phyloP scores from a whole-genome alignment of 2,113 vertebrate genomes.

The Rhea pennata region DNA sequence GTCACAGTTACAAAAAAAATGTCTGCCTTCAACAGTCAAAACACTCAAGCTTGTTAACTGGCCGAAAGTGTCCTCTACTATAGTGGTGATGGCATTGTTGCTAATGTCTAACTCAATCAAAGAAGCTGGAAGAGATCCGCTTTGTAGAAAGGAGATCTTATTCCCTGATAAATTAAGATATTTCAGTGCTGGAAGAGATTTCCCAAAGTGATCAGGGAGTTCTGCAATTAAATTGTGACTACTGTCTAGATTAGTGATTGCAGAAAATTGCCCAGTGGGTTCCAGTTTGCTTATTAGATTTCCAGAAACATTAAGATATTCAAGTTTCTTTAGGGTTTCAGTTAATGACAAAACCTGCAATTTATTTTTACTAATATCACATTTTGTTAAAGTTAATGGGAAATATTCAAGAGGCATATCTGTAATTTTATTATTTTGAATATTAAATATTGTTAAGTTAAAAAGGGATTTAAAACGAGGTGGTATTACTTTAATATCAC shows the following conservation, averaged over 20 bases:
- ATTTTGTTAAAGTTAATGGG: neutral
- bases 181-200: constrained; percentile 12
- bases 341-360: neutral
- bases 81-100: constrained; percentile 35
- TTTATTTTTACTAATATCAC: constrained; percentile 54
- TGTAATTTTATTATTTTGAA: constrained; percentile 46
- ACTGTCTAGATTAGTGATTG: constrained; percentile 1
- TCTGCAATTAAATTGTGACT: constrained; percentile 56
- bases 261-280: accelerated
- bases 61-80: constrained; percentile 10
- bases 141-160: constrained; percentile 64
- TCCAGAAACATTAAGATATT: constrained; percentile 39
- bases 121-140: constrained; percentile 26
- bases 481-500: neutral
- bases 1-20: constrained; percentile 66
- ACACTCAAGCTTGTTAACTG: neutral
- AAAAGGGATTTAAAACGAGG: neutral
- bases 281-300: constrained; percentile 31
- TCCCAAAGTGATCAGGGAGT: neutral
- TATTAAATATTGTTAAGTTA: constrained; percentile 7
- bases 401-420: neutral
- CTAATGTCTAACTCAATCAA: constrained; percentile 58
- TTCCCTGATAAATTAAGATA: constrained; percentile 56
- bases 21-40: neutral
- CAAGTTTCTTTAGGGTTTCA: neutral